Evolutionary conservation across 2,888 invertebrate species (phyloP).

Genomic region (Cordilura impudica): DNA sequence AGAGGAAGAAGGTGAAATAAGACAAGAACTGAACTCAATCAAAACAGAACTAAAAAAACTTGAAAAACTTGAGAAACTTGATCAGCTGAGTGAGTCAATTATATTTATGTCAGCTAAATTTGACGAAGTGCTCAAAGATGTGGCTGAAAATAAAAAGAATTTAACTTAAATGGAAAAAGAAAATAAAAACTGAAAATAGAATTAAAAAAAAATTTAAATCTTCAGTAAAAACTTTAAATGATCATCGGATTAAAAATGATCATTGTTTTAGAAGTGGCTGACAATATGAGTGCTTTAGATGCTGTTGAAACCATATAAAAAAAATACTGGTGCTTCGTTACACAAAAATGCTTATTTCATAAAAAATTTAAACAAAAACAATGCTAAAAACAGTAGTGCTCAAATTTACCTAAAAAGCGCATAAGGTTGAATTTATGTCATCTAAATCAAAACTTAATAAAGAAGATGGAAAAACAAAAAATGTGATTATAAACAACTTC

Average conservation of each 20-base stretch:
- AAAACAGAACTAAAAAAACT: neutral
- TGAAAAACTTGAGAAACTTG: neutral
- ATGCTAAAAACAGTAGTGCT: neutral
- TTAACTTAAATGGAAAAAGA: neutral
- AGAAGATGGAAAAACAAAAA: too few species aligned
- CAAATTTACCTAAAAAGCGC: neutral
- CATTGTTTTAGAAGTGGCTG: neutral
- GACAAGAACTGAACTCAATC: neutral
- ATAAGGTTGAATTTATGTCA: too few species aligned
- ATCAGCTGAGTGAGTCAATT: constrained; percentile 1
- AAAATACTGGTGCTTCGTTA: neutral
- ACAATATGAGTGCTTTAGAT: neutral
- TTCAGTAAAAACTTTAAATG: neutral
- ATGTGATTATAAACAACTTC: too few species aligned
- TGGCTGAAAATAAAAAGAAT: neutral
- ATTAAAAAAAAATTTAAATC: neutral
- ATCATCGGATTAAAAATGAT: neutral
- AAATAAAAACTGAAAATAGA: neutral
- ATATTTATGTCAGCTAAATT: constrained; percentile 3
- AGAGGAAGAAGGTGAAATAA: neutral
- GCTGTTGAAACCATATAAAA: neutral
- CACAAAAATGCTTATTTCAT: neutral
- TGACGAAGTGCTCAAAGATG: neutral
- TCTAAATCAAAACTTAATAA: too few species aligned
- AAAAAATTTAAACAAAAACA: neutral